These are phyloP conservation scores for Rhodophaea formosa DNA, from an alignment of 2,888 invertebrate genomes.

Conservation along the genomic window DNA sequence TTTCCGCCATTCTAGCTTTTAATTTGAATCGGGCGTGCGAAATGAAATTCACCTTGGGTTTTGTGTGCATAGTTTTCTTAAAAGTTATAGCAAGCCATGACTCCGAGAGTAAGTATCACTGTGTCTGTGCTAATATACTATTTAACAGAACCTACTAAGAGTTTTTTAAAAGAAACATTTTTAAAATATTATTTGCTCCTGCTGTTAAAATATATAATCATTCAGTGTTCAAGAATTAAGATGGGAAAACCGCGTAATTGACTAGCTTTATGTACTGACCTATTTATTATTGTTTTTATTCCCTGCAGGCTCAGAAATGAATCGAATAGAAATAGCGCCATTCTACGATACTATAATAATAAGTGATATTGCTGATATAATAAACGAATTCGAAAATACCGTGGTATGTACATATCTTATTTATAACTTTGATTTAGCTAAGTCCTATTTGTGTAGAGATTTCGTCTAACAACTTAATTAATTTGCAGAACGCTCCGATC, in stretches of 20 bases:
- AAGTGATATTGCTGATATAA: conserved; percentile 66
- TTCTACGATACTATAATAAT: conserved; percentile 66
- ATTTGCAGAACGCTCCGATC: conserved; percentile 47
- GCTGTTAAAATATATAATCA: too few relatives aligned
- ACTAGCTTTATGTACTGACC: too few relatives aligned
- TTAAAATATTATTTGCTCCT: too few relatives aligned
- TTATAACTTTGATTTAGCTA: too few relatives aligned
- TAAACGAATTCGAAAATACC: conserved; percentile 62
- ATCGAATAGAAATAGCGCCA: conserved; percentile 56
- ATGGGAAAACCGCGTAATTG: too few relatives aligned
- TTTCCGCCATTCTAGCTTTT: conserved; percentile 11
- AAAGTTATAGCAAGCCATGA: conserved; percentile 43
- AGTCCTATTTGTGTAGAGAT: background rate
- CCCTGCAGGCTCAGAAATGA: conserved; percentile 50
- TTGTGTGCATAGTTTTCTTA: conserved; percentile 33
- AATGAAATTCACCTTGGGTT: conserved; percentile 21
- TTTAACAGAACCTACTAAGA: too few relatives aligned
- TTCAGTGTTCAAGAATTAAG: too few relatives aligned
- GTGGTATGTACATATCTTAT: conserved; percentile 45
- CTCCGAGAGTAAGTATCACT: conserved; percentile 53
- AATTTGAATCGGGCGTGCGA: conserved; percentile 1
- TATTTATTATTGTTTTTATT: background rate
- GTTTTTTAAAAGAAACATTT: too few relatives aligned
- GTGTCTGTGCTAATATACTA: too few relatives aligned
- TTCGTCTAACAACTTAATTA: conserved; percentile 3